Conservation (phyloP, 2,797 vertebrate genomes). For the Spinibarbus caldwelli region DNA sequence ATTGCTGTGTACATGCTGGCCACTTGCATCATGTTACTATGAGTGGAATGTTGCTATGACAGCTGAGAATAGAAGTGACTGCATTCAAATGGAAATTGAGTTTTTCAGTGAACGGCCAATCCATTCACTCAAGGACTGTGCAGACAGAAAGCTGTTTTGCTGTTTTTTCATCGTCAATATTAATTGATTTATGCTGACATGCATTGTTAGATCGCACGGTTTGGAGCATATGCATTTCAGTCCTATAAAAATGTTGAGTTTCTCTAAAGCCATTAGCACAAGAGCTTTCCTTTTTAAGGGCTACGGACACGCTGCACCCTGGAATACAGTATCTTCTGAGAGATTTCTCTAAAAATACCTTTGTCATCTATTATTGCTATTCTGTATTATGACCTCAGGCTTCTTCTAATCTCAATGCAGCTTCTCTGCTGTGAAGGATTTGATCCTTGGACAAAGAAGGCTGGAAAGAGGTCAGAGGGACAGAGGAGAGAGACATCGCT, state of each 20-base stretch:
- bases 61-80: constrained; percentile 32
- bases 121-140: constrained; percentile 34
- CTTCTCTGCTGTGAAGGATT: neutral
- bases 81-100: constrained; percentile 47
- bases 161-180: constrained; percentile 15
- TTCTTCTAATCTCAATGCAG: neutral
- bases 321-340: neutral
- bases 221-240: constrained; percentile 7
- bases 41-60: constrained; percentile 41
- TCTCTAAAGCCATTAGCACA: neutral
- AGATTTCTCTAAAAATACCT: constrained; percentile 18
- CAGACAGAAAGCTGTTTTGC: constrained; percentile 17
- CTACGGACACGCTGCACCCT: neutral
- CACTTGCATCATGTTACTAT: constrained; percentile 48
- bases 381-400: neutral
- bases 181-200: constrained; percentile 35
- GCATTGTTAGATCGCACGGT: constrained; percentile 19
- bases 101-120: constrained; percentile 37
- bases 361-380: neutral
- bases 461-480: constrained; percentile 46
- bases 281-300: neutral
- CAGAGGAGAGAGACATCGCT: constrained; percentile 46
- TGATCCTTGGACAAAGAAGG: constrained; percentile 48
- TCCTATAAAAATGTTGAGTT: neutral
- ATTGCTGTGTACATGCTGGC: constrained; percentile 38